phyloP scores from a whole-genome alignment of 2,888 invertebrate genomes.

The Lampropteryx suffumata region DNA sequence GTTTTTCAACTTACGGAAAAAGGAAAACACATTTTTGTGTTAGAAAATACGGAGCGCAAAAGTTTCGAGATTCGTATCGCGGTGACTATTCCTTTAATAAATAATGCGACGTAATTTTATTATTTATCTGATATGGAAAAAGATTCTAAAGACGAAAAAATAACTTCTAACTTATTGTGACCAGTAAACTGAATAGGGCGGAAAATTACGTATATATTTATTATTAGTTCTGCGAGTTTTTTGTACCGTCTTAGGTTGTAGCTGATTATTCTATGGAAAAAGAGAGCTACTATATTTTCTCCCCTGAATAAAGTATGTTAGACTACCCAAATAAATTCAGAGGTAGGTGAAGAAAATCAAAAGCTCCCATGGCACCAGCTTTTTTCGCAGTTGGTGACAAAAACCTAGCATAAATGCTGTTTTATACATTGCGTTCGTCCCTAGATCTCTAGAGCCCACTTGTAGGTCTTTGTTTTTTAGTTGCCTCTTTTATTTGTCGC shows the following conservation, averaged over 20 bases:
- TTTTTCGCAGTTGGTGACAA: constrained; percentile 17
- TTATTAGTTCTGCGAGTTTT: constrained; percentile 20
- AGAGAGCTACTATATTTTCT: not conserved
- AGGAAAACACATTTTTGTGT: constrained; percentile 50
- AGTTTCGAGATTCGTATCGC: constrained; percentile 38
- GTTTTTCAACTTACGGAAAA: constrained; percentile 47
- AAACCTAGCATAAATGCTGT: constrained; percentile 26
- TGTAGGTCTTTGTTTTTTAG: constrained; percentile 32
- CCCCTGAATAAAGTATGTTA: not conserved
- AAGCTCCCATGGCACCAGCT: constrained; percentile 12
- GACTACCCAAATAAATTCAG: constrained; percentile 9
- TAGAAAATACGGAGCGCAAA: constrained; percentile 34
- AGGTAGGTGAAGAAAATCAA: constrained; percentile 3
- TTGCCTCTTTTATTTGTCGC: constrained; percentile 22
- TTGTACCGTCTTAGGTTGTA: constrained; percentile 1
- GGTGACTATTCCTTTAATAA: constrained; percentile 35
- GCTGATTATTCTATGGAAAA: constrained; percentile 3
- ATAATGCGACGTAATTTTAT: constrained; percentile 30
- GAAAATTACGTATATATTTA: constrained; percentile 17
- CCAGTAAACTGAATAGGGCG: constrained; percentile 32
- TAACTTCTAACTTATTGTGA: constrained; percentile 21
- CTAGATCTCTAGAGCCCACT: constrained; percentile 25
- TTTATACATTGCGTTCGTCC: constrained; percentile 34
- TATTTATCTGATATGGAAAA: constrained; percentile 28
- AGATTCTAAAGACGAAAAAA: constrained; percentile 16